Evolutionary conservation across 2,113 vertebrate species (phyloP), one percentile per base, ranked within the genome.

Genomic region (Axis porcinus): DNA sequence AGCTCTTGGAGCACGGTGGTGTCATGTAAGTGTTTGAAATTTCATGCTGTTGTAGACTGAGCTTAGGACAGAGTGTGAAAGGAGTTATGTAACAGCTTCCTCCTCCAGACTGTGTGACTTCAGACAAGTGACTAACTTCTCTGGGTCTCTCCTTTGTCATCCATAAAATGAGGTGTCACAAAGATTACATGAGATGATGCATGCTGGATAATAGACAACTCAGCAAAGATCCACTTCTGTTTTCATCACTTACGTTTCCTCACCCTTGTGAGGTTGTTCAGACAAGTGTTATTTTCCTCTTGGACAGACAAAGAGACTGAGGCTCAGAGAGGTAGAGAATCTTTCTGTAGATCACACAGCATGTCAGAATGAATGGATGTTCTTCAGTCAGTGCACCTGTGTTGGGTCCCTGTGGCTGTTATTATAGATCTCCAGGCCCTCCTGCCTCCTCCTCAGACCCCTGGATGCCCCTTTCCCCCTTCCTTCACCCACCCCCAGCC

Each of bases 261-360:
- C 40, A 4, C 7, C 4, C 54, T 50, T 1, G 50, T 0, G 47
- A 40, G n/a, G 11, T n/a, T 17, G 17, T 52, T 23, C 0, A 2
- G 47, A 43, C 15, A 0, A 0, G 1, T 13, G 4, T 8, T 67
- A 47, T 40, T 21, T 36, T 33, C 13, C 21, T 45, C n/a, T 7
- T 43, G 30, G 58, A 23, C 15, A 16, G 27, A 36, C 60, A 12
- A 27, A 52, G 54, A 79, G 45, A 30, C 58, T 3, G 30, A 60
- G 25, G 88, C 67, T 67, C 70, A 86, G 88, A 95, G 47, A 94
- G n/a, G 43, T 10, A 33, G 50, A 52, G 89, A 43, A 15, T 52
- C n/a, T 67, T 67, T 57, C 21, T 78, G 43, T 21, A 60, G 43
- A 2, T 36, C 50, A 7, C 81, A 47, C 27, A 40, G 87, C 55